A percentile compares a stretch with the other conserved stretches of the same genome.
Evolutionary conservation across 92 coral and sea anemone species (phyloP).

Genomic region (Porites lobata): DNA sequence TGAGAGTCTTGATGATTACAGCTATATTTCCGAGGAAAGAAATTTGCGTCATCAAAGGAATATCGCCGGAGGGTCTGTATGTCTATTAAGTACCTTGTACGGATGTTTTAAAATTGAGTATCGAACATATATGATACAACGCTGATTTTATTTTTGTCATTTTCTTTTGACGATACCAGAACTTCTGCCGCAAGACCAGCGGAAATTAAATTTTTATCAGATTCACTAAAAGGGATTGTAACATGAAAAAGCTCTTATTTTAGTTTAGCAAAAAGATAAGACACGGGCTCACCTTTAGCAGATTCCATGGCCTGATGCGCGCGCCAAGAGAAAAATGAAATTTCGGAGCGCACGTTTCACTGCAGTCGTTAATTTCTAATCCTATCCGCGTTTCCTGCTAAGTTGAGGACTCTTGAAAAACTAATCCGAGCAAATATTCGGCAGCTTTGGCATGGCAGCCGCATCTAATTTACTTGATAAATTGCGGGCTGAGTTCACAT

Average conservation of each 20-base stretch:
- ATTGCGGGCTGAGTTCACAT: constrained; percentile 52
- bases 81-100: neutral
- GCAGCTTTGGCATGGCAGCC: constrained; percentile 38
- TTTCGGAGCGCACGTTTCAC: constrained; percentile 9
- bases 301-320: constrained; percentile 25
- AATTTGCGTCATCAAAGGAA: neutral
- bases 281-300: constrained; percentile 36
- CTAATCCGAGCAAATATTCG: constrained; percentile 42
- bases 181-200: constrained; percentile 22
- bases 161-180: constrained; percentile 4
- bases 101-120: constrained; percentile 28
- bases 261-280: constrained; percentile 13
- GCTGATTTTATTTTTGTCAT: neutral
- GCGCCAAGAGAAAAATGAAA: neutral
- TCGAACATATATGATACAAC: constrained; percentile 13
- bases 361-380: constrained; percentile 8
- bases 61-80: neutral
- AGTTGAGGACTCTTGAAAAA: constrained; percentile 27
- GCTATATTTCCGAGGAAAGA: neutral
- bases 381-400: constrained; percentile 9
- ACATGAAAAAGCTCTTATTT: neutral
- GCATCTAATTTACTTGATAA: constrained; percentile 47
- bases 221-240: constrained; percentile 5
- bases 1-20: neutral
- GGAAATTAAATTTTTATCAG: constrained; percentile 57